Percentiles rank a stretch among this genome's conserved stretches.
Evolutionary conservation across 2,113 vertebrate species (phyloP).

Genomic region (Speoplatyrhinus poulsoni): DNA sequence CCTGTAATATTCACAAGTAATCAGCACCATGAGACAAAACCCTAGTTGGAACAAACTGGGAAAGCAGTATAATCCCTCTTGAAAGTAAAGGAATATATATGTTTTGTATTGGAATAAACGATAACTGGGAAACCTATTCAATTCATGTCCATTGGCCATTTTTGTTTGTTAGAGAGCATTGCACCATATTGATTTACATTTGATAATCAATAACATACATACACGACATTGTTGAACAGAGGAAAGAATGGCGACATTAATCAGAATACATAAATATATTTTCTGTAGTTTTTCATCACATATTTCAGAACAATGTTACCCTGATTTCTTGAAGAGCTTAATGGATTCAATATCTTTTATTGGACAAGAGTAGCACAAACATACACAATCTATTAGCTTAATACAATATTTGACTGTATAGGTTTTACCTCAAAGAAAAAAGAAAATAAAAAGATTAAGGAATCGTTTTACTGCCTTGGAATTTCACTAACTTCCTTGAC

Average conservation of each 20-base stretch:
- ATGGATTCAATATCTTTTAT: slow-evolving; percentile 84
- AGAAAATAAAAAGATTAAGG: slow-evolving; percentile 80
- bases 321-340: slow-evolving; percentile 74
- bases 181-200: slow-evolving; percentile 72
- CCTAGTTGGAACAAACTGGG: slow-evolving; percentile 29
- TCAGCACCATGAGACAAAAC: slow-evolving; percentile 61
- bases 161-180: slow-evolving; percentile 59
- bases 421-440: slow-evolving; percentile 86
- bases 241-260: slow-evolving; percentile 72
- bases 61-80: slow-evolving; percentile 47
- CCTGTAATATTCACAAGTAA: slow-evolving; percentile 16
- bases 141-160: slow-evolving; percentile 58
- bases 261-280: slow-evolving; percentile 75
- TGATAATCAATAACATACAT: slow-evolving; percentile 58
- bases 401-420: slow-evolving; percentile 56
- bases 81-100: slow-evolving; percentile 36
- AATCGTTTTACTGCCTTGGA: slow-evolving; percentile 93
- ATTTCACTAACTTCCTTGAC: slow-evolving; percentile 95
- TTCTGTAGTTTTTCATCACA: slow-evolving; percentile 66
- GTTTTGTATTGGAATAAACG: slow-evolving; percentile 16
- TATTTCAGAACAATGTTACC: slow-evolving; percentile 68
- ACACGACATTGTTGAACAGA: slow-evolving; percentile 64
- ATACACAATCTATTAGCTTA: slow-evolving; percentile 84
- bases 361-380: slow-evolving; percentile 81
- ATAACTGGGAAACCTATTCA: slow-evolving; percentile 23